These are phyloP conservation scores for Cremastobaeus sp. DNA, from an alignment of 2,888 invertebrate species.

Conservation along the genomic window DNA sequence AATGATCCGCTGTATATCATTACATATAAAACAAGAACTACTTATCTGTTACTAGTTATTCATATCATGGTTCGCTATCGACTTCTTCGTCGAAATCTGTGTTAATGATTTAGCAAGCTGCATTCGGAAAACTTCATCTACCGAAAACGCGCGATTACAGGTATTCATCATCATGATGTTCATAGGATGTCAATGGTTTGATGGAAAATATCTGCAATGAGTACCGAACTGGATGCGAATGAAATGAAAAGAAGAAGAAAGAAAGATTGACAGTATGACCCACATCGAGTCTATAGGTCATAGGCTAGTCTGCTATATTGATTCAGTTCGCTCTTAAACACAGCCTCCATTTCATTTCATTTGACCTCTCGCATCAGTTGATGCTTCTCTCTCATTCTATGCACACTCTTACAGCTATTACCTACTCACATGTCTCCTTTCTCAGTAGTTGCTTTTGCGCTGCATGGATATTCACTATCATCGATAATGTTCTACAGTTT, in stretches of 20 bases:
- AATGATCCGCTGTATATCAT: too few relatives aligned
- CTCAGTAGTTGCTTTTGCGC: conserved; percentile 14
- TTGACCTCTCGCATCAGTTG: conserved; percentile 66
- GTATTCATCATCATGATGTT: conserved; percentile 59
- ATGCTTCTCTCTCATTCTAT: conserved; percentile 37
- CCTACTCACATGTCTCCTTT: conserved; percentile 39
- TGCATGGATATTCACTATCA: conserved; percentile 12
- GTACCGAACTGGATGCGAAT: conserved; percentile 42
- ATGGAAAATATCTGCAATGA: conserved; percentile 58
- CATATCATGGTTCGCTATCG: conserved; percentile 7
- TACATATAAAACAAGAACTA: background rate
- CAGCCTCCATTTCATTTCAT: conserved; percentile 75
- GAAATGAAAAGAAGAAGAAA: conserved; percentile 55
- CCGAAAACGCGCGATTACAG: conserved; percentile 45
- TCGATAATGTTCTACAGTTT: conserved; percentile 42
- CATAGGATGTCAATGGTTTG: conserved; percentile 57
- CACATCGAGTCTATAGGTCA: conserved; percentile 70
- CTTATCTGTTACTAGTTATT: conserved; percentile 15
- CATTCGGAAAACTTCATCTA: conserved; percentile 42
- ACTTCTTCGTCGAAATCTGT: conserved; percentile 20
- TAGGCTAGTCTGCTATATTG: conserved; percentile 71
- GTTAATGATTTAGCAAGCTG: conserved; percentile 49
- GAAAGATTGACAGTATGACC: conserved; percentile 68
- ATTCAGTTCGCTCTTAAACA: conserved; percentile 74
- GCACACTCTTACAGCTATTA: conserved; percentile 26